Evolutionary conservation across 2,888 invertebrate species (phyloP).

Genomic region (Macroteleia sp.): DNA sequence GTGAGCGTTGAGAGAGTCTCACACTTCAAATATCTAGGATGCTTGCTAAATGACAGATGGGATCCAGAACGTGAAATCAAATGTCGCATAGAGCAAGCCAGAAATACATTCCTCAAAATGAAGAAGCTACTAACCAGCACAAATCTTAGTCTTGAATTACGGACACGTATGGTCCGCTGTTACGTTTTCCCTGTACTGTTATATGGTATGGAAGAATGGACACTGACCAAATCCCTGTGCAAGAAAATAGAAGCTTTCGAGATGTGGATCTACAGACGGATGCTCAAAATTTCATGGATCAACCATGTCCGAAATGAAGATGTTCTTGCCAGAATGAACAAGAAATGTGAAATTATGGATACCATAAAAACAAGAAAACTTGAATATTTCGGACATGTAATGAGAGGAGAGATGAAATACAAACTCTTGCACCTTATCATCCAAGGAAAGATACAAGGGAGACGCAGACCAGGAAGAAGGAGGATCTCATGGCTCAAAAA

Average conservation of each 20-base stretch:
- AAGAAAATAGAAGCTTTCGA: neutral
- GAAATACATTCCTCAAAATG: too few species aligned
- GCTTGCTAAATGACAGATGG: too few species aligned
- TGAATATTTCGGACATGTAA: neutral
- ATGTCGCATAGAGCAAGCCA: too few species aligned
- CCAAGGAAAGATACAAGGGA: neutral
- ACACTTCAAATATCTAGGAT: too few species aligned
- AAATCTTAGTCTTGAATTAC: too few species aligned
- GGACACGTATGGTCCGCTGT: too few species aligned
- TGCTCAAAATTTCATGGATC: neutral
- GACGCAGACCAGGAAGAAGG: slow-evolving; percentile 1
- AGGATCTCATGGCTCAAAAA: slow-evolving; percentile 5
- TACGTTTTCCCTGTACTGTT: neutral
- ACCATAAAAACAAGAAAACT: neutral
- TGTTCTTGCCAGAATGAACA: neutral
- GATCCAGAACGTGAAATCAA: too few species aligned
- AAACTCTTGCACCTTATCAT: neutral
- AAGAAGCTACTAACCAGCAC: too few species aligned
- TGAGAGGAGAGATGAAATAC: neutral
- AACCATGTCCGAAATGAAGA: neutral
- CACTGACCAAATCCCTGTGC: neutral
- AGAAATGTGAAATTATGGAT: neutral
- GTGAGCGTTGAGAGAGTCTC: too few species aligned
- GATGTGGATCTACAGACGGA: neutral
- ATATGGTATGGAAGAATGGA: slow-evolving; percentile 1